phyloP scores from a whole-genome alignment of 2,797 vertebrate genomes.

The Molothrus aeneus region DNA sequence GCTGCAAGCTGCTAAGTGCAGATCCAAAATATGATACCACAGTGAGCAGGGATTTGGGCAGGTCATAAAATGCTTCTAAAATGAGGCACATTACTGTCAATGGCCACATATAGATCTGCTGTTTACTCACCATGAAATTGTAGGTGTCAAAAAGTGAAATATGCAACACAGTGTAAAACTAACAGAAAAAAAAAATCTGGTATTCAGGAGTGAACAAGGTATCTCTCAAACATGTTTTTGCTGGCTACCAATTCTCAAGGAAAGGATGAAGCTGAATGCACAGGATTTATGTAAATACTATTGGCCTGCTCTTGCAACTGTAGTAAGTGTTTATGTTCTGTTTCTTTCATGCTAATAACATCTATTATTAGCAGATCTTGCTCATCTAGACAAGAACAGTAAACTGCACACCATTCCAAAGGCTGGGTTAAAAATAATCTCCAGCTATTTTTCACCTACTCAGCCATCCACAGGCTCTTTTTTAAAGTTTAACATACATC shows the following conservation, averaged over 20 bases:
- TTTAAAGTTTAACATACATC: not conserved
- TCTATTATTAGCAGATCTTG: not conserved
- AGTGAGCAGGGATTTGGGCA: not conserved
- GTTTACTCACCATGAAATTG: not conserved
- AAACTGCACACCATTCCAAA: not conserved
- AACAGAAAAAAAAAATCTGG: not conserved
- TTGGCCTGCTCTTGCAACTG: not conserved
- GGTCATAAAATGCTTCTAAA: not conserved
- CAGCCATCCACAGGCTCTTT: not conserved
- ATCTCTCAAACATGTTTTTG: not conserved
- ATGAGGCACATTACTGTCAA: not conserved
- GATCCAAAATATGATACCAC: not conserved
- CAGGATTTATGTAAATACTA: not conserved
- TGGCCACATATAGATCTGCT: not conserved
- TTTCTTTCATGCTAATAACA: not conserved
- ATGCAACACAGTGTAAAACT: not conserved
- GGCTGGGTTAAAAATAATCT: not conserved
- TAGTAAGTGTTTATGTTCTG: not conserved
- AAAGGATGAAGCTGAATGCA: not conserved
- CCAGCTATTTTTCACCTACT: not conserved
- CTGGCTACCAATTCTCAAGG: not conserved
- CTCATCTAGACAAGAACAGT: not conserved
- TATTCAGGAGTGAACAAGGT: not conserved
- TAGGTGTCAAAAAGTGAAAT: conserved; percentile 29
- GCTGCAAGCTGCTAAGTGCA: not conserved